These are phyloP conservation scores for Nephrotoma guestfalica DNA, from an alignment of 2,888 invertebrate species.

Conservation along the genomic window DNA sequence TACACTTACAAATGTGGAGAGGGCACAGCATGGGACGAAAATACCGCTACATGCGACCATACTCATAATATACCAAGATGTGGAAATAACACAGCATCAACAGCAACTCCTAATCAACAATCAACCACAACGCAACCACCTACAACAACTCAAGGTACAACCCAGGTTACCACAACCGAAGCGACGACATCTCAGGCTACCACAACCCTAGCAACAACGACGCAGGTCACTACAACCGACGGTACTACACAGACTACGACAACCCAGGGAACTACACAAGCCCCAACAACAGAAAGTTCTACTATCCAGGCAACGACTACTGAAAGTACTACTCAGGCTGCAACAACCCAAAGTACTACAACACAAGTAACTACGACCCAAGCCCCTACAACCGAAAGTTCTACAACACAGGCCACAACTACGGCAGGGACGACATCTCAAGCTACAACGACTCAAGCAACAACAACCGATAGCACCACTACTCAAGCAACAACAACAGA, in stretches of 20 bases:
- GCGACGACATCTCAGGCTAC: background rate
- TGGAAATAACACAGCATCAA: constrained; percentile 1
- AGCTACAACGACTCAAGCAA: constrained; percentile 13
- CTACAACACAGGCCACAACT: constrained; percentile 3
- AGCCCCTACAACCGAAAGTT: constrained; percentile 10
- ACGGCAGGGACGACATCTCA: constrained; percentile 15
- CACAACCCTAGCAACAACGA: constrained; percentile 16
- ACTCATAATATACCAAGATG: constrained; percentile 9
- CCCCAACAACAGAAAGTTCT: background rate
- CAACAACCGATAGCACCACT: constrained; percentile 12
- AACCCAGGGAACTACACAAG: constrained; percentile 12
- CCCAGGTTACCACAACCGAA: background rate
- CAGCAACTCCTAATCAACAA: constrained; percentile 2
- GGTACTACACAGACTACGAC: background rate
- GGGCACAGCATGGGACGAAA: constrained; percentile 43
- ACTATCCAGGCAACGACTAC: constrained; percentile 13
- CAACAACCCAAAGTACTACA: constrained; percentile 12
- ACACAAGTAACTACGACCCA: constrained; percentile 11
- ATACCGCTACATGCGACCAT: constrained; percentile 36
- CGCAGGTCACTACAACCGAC: constrained; percentile 7
- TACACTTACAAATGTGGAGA: constrained; percentile 39
- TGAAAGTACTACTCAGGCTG: constrained; percentile 13
- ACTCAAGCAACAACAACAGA: constrained; percentile 15
- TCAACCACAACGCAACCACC: constrained; percentile 4
- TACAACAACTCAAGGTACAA: constrained; percentile 1